Evolutionary conservation across 2,888 invertebrate species (phyloP), one percentile per base, ranked within the genome.

Genomic region (Lepidocyrtinus sp.): DNA sequence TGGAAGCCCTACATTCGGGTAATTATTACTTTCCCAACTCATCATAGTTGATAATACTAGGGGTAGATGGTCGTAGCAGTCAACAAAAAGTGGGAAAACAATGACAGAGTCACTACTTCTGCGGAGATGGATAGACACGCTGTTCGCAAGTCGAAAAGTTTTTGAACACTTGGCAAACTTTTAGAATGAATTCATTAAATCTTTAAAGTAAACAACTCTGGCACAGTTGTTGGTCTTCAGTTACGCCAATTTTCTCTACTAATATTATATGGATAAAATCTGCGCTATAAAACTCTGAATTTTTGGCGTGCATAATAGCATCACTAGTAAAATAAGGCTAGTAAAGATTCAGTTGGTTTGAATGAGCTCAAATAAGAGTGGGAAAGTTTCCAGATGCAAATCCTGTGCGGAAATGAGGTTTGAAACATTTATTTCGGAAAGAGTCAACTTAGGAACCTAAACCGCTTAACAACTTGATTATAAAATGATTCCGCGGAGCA

Each of bases 361-460:
- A n/a, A n/a, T n/a, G n/a, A n/a, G n/a, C n/a, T n/a, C n/a, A n/a
- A n/a, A n/a, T n/a, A n/a, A n/a, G n/a, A n/a, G n/a, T n/a, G n/a
- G n/a, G n/a, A n/a, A n/a, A n/a, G n/a, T n/a, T n/a, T n/a, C n/a
- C 9, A 15, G 55, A 55, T 55, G 55, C n/a, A 55, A 55, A 55
- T 55, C 55, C 3, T 55, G 9, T 55, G 9, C 55, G 55, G 55
- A 55, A 55, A 55, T 55, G 55, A 55, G 17, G n/a, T 55, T n/a
- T 55, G 9, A 55, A 55, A 55, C 55, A 55, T 55, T 36, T 36
- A 36, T 36, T 36, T 36, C 3, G n/a, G 55, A 55, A 55, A 55
- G 17, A 55, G 55, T n/a, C 55, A 12, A n/a, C 17, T n/a, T 55
- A 12, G n/a, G 17, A 55, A n/a, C 55, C 55, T 55, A 15, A 55